Conservation (phyloP, 2,113 vertebrate species). For the Plecturocebus donacophilus region DNA sequence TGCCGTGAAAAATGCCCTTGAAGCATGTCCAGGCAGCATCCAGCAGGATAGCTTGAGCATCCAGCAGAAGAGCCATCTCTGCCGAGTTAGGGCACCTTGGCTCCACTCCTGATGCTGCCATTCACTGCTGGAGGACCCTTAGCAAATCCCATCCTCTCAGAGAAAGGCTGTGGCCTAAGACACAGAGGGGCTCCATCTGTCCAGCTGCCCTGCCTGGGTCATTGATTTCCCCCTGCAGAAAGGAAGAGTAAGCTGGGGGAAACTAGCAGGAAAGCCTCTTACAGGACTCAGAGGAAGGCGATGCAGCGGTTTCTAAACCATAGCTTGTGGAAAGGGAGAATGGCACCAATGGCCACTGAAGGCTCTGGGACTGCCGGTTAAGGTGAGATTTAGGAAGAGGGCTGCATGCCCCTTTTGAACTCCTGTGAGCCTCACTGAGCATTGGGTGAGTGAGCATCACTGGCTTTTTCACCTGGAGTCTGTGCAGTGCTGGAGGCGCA, state of each 20-base stretch:
- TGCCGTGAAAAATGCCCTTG: background rate
- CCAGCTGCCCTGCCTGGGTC: background rate
- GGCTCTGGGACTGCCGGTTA: background rate
- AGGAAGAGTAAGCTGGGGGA: background rate
- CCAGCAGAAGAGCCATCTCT: background rate
- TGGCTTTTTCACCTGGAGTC: background rate
- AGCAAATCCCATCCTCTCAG: background rate
- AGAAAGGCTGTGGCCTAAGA: background rate
- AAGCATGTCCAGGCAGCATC: background rate
- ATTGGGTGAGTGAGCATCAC: rapidly evolving
- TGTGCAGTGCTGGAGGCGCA: rapidly evolving
- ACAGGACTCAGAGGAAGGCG: background rate
- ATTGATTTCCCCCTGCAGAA: background rate
- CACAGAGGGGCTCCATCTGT: too few species aligned
- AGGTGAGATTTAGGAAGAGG: too few species aligned
- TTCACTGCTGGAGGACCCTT: background rate
- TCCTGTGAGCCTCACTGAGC: background rate
- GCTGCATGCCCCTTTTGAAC: background rate
- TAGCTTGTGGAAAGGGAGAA: background rate
- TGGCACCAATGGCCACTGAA: too few species aligned
- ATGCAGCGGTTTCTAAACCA: background rate
- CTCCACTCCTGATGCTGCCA: background rate
- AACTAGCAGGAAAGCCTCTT: background rate
- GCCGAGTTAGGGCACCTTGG: background rate
- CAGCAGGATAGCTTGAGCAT: background rate